phyloP scores from a whole-genome alignment of 2,888 invertebrate species.

The Tetragnatha montana region DNA sequence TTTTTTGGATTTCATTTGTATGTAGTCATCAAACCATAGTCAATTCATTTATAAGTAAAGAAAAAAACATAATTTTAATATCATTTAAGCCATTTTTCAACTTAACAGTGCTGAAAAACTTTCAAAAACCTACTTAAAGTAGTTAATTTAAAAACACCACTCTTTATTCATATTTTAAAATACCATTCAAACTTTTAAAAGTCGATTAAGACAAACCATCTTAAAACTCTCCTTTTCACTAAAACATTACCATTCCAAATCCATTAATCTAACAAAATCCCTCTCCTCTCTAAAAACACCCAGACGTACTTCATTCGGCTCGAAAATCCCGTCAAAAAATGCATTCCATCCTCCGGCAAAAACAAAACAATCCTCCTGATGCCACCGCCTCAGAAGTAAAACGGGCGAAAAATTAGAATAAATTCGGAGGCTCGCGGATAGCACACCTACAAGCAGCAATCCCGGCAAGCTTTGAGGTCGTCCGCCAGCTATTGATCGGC shows the following conservation, averaged over 20 bases:
- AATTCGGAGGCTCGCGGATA: background rate
- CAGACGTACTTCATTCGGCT: background rate
- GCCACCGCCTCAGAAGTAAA: background rate
- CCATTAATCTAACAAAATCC: background rate
- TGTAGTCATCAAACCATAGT: too few relatives aligned
- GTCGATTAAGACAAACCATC: background rate
- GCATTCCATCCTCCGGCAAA: background rate
- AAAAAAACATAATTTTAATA: too few relatives aligned
- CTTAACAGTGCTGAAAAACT: too few relatives aligned
- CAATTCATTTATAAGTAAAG: too few relatives aligned
- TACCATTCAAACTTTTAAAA: background rate
- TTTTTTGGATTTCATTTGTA: too few relatives aligned
- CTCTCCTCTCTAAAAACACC: background rate
- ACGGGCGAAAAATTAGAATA: background rate
- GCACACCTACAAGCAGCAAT: constrained; percentile 30
- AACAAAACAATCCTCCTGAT: background rate
- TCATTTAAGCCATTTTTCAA: too few relatives aligned
- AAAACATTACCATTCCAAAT: background rate
- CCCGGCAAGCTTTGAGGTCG: constrained; percentile 34
- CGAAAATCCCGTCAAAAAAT: background rate
- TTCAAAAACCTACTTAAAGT: too few relatives aligned
- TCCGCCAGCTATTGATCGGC: constrained; percentile 49
- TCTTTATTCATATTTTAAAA: too few relatives aligned
- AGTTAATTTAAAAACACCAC: too few relatives aligned
- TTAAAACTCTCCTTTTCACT: background rate